Base-by-base conservation (phyloP, 2,888 invertebrate genomes). In the Minunthozetes semirufus region DNA sequence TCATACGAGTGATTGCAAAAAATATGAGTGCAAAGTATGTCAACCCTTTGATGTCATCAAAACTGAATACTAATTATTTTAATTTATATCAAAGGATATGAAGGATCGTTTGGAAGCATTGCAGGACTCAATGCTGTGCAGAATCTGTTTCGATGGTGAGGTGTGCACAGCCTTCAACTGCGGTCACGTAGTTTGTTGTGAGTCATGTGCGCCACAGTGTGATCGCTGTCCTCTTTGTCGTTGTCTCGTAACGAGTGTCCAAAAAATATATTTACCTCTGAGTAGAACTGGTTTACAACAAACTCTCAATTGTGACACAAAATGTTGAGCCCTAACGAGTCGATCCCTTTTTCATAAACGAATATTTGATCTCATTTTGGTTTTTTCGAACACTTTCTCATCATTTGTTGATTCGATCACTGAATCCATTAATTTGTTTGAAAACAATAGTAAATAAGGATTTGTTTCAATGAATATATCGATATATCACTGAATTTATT, bases 141-240 rank as follows among this genome's bases (percentile, higher is more conserved):
- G 90, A 81, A 91, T 92, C 80, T 94, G 94, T 82, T 92, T 93
- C 91, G 93, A 93, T 85, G 86, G 86, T 72, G 87, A 88, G 76
- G 89, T 93, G 81, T 89, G 92, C 84, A 89, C 91, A 48, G 89
- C 90, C 79, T 89, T 94, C 84, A 88, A 91, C 1, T 94, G 94
- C 82, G 88, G 91, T n/a, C 94, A 94, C 83, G 90, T 91, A 72
- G 88, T 91, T 72, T 91, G 92, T 80, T 93, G 93, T 84, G 84
- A 85, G 53, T 85, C 86, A 27, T 94, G 94, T 82, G 91, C 92
- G 2, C 86, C 87, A 2, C 87, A 88, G 80, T 89, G 91, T 81
- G 87, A 88, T 76, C 86, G 88, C 76, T 92, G 91, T 82, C 91
- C 91, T 0, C 84, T 92, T 42, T 92, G 92, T 81, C 87, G 91